phyloP scores from a whole-genome alignment of 2,113 vertebrate genomes.

The Paedocypris sp. region DNA sequence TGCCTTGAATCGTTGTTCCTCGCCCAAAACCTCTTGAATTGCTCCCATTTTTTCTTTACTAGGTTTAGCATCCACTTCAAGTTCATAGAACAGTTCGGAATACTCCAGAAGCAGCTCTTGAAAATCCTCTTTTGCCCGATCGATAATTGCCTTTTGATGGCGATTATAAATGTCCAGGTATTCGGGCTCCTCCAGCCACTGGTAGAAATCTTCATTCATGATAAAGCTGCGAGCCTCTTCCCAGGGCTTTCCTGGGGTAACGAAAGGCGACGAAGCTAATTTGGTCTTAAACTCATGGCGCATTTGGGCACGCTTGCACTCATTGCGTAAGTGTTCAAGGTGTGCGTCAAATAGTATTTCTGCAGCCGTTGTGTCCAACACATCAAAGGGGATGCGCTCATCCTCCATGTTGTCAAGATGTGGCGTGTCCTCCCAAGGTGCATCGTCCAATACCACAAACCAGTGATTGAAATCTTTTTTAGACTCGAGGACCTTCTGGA shows the following conservation, averaged over 20 bases:
- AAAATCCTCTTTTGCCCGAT: conserved; percentile 90
- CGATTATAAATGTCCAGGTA: conserved; percentile 89
- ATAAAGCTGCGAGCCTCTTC: conserved; percentile 95
- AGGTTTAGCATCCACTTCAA: conserved; percentile 92
- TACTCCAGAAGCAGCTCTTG: conserved; percentile 92
- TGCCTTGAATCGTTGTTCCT: conserved; percentile 86
- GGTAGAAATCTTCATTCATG: conserved; percentile 94
- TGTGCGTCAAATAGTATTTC: conserved; percentile 80
- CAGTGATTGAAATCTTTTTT: conserved; percentile 85
- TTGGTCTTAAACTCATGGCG: conserved; percentile 80
- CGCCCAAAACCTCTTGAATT: conserved; percentile 90
- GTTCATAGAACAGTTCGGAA: conserved; percentile 94
- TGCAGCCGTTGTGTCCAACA: conserved; percentile 75
- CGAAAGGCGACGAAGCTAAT: conserved; percentile 77
- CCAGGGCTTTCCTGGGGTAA: conserved; percentile 93
- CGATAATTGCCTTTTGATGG: conserved; percentile 95
- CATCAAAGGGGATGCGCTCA: conserved; percentile 85
- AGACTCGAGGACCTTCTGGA: conserved; percentile 78
- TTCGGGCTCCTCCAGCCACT: conserved; percentile 85
- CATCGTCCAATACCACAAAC: conserved; percentile 92
- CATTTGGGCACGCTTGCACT: conserved; percentile 81
- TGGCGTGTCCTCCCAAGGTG: conserved; percentile 82
- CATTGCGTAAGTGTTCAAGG: conserved; percentile 76
- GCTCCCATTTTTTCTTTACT: conserved; percentile 99
- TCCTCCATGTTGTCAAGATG: conserved; percentile 81